Base-by-base conservation (phyloP, 2,888 invertebrate species). In the Rhynchonema sp. region DNA sequence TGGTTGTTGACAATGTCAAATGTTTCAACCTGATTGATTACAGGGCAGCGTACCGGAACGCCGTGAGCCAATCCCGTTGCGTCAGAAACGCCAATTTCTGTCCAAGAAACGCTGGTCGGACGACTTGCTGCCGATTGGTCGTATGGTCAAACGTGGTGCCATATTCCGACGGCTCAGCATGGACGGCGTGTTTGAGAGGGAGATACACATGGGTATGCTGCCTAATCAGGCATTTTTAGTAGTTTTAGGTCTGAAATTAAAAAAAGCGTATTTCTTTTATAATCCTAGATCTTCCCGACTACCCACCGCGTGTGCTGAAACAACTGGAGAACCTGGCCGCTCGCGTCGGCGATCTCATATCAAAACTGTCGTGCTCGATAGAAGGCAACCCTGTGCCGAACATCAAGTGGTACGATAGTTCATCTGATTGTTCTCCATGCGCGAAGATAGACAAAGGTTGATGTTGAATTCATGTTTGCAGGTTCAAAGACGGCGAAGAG, bases 101-200 rank as follows among this genome's bases (percentile, higher is more conserved):
- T 64, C 65, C 13, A 64, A 64, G 59, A 66, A 66, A 60, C 64
- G 66, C 57, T 70, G 68, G 68, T 68, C 68, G 0, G 68, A 67
- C 59, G 67, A 67, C 46, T 63, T 69, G 49, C 68, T 76, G 56
- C 74, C 75, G 2, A 74, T 76, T 60, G 76, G 76, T 52, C 69
- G 73, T 23, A 64, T 76, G 57, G 73, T 75, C 25, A 71, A 74
- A 61, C 68, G 73, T 65, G 74, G 74, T 61, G 74, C 75, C 62
- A 70, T 75, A 64, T 74, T 75, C 70, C 68, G 75, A 61, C 69
- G 72, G 59, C 72, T 75, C 60, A 70, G 72, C 23, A 73, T 72
- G 63, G 66, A 69, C 56, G 75, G 74, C 30, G 71, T 74, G 20
- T 71, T 75, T 62, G 73, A 74, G 61, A 66, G 75, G 62, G 73